Evolutionary conservation across 37 sponge, comb jelly and placozoan species (phyloP), one percentile per base, ranked within the genome.

Genomic region (Crambe crambe): DNA sequence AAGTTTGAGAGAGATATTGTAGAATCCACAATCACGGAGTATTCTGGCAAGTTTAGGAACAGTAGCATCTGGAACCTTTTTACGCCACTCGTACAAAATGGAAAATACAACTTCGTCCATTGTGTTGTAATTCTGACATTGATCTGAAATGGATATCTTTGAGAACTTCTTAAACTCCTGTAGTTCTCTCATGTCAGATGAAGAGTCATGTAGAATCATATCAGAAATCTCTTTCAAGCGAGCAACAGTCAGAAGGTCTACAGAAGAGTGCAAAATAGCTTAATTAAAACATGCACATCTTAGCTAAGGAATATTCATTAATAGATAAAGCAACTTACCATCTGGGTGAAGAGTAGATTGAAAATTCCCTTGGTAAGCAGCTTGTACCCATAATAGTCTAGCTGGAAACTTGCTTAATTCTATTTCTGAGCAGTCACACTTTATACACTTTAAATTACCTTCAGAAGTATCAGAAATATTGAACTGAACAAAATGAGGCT

Each of bases 401-500:
- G n/a, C n/a, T n/a, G n/a, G n/a, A n/a, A n/a, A n/a, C n/a, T n/a
- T n/a, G n/a, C n/a, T n/a, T n/a, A n/a, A n/a, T n/a, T n/a, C n/a
- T n/a, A n/a, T n/a, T n/a, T n/a, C n/a, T n/a, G n/a, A n/a, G n/a
- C n/a, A n/a, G n/a, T n/a, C 51, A 47, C 6, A 12, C 6, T 47
- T 47, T 47, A 12, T 47, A 47, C 6, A 47, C 6, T 47, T 47
- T 47, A 12, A 47, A 47, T 15, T 47, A 47, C 12, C 51, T 47
- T 70, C 66, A 12, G 66, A 21, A 70, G 37, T 29, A 22, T 36
- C 38, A 15, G 27, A 34, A 1, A 58, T 30, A 37, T 75, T 18
- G 32, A 75, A 75, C 1, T 58, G 59, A 56, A 75, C 54, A 51
- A 58, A 75, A 37, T 75, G 75, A 56, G 32, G 41, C 3, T 25